Percentiles rank a stretch among this genome's conserved stretches.
Evolutionary conservation across 2,113 vertebrate species (phyloP).

Genomic region (Mola mola): DNA sequence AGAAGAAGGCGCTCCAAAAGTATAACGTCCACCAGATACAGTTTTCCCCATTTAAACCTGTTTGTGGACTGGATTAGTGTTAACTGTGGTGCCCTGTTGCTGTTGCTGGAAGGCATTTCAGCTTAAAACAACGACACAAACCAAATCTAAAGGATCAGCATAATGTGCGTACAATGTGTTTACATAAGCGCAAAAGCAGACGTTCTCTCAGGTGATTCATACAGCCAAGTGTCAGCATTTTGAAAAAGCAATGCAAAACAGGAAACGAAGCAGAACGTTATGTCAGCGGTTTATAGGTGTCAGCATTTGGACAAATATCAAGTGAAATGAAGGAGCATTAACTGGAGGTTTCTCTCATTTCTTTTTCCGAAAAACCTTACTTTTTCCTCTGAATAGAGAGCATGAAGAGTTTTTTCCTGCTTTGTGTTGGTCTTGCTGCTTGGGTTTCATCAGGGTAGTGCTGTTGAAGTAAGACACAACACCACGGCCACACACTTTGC

Average conservation of each 20-base stretch:
- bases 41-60: constrained; percentile 54
- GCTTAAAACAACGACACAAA: background rate
- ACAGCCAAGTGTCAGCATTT: constrained; percentile 27
- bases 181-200: constrained; percentile 8
- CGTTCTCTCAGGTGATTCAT: constrained; percentile 30
- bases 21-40: constrained; percentile 46
- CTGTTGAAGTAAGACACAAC: constrained; percentile 54
- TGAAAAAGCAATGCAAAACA: constrained; percentile 36
- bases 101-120: constrained; percentile 5
- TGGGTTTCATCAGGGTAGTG: constrained; percentile 52
- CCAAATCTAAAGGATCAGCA: constrained; percentile 11
- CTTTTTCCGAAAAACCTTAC: constrained; percentile 27
- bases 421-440: constrained; percentile 10
- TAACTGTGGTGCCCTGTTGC: constrained; percentile 9
- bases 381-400: background rate
- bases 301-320: constrained; percentile 49
- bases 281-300: constrained; percentile 46
- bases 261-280: constrained; percentile 46
- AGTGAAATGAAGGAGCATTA: constrained; percentile 27
- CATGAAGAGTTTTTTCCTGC: constrained; percentile 20
- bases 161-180: too few species aligned
- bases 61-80: constrained; percentile 25
- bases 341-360: constrained; percentile 31
- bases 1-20: constrained; percentile 9
- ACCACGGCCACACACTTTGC: constrained; percentile 61